These are phyloP conservation scores for Netelia fuscicornis DNA, from an alignment of 2,888 invertebrate genomes.

Conservation along the genomic window DNA sequence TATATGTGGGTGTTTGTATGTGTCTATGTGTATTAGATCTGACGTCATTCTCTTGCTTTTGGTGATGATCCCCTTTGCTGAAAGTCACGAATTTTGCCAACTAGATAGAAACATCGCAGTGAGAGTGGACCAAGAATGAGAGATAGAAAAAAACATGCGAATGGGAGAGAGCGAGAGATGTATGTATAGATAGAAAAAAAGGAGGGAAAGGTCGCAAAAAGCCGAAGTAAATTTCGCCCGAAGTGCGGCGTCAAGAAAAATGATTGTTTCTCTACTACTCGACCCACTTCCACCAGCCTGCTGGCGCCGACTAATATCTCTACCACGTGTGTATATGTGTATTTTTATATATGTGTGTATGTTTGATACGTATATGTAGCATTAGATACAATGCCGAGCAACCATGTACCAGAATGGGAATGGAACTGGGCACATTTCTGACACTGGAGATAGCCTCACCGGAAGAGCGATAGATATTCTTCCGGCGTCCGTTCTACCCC, in stretches of 20 bases:
- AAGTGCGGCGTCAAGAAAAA: constrained; percentile 75
- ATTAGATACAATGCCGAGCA: constrained; percentile 14
- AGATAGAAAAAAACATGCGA: neutral
- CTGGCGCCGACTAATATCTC: constrained; percentile 72
- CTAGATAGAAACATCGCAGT: constrained; percentile 41
- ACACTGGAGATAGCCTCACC: constrained; percentile 47
- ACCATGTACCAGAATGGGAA: constrained; percentile 19
- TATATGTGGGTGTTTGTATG: neutral
- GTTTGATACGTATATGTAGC: neutral
- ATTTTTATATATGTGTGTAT: neutral
- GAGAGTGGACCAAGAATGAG: constrained; percentile 6
- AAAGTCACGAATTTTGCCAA: constrained; percentile 59
- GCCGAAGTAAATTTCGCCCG: constrained; percentile 74
- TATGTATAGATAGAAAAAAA: constrained; percentile 16
- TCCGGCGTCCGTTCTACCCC: neutral
- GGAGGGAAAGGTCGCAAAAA: constrained; percentile 61
- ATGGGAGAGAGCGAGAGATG: neutral
- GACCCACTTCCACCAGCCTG: constrained; percentile 72
- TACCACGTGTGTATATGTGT: constrained; percentile 20
- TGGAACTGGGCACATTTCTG: constrained; percentile 41
- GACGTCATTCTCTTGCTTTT: neutral
- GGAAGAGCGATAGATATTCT: constrained; percentile 42
- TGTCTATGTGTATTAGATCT: neutral
- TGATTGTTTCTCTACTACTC: constrained; percentile 73
- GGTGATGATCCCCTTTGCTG: constrained; percentile 52